Conservation (phyloP, 2,797 vertebrate species). For the Podarcis siculus region DNA sequence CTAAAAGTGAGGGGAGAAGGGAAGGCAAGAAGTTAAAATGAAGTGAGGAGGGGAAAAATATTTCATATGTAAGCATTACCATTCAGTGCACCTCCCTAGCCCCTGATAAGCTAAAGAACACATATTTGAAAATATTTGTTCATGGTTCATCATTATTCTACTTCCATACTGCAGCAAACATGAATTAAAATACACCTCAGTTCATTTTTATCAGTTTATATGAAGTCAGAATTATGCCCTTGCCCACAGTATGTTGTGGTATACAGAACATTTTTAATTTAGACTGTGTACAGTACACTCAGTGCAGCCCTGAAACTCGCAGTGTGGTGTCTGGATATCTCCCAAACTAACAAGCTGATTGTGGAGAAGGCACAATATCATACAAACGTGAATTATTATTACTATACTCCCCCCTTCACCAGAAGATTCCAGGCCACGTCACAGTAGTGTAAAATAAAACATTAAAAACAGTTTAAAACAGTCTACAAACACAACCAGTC, state of each 20-base stretch:
- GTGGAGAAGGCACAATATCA: background rate
- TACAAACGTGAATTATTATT: too few species aligned
- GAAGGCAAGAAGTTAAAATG: constrained; percentile 42
- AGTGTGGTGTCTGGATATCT: background rate
- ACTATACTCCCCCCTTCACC: too few species aligned
- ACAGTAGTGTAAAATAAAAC: too few species aligned
- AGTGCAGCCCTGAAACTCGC: background rate
- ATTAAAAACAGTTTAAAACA: too few species aligned
- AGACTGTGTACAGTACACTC: too few species aligned
- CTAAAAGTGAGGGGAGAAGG: constrained; percentile 73
- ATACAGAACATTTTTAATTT: background rate
- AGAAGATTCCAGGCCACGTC: too few species aligned
- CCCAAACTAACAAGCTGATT: background rate
- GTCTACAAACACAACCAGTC: too few species aligned
- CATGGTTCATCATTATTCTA: background rate
- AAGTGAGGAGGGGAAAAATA: constrained; percentile 13
- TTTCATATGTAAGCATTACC: constrained; percentile 38
- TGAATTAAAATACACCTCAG: background rate
- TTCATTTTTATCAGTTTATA: background rate
- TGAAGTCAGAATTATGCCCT: background rate
- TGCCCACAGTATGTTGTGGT: background rate
- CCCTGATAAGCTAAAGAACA: background rate
- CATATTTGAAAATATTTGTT: background rate
- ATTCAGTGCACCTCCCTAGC: background rate
- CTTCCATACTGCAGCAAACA: background rate